Evolutionary conservation across 2,113 vertebrate species (phyloP), one percentile per base, ranked within the genome.

Genomic region (Hipposideros armiger): DNA sequence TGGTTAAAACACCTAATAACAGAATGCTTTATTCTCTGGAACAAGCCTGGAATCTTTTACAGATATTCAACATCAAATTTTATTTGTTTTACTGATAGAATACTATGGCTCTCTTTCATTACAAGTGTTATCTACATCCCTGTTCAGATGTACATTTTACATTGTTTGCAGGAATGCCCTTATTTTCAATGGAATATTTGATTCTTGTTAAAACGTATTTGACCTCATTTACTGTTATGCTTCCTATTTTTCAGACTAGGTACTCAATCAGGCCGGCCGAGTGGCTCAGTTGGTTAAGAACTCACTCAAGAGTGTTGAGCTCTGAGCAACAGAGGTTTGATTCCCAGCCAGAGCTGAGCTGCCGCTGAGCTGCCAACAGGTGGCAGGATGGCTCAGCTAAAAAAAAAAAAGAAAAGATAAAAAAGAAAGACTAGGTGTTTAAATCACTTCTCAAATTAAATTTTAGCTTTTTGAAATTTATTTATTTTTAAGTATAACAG

Each of bases 1-100:
- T 80, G 70, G 19, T 91, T 92, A 90, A 95, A 95, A 81, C 17
- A 5, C 11, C 2, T 50, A 52, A 15, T 91, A 72, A 95, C 24
- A 73, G 87, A 91, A 84, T 66, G 24, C 15, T 93, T 72, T 96
- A 91, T 58, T 91, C 28, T 96, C 17, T 62, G 81, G 15, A 76
- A 90, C 73, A 86, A 95, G 91, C 22, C 64, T 66, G 74, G 56
- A 56, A 40, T 82, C 45, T 87, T 96, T 74, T 93, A 24, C 20
- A 60, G 77, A 86, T 90, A 60, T 26, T 95, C 28, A 83, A n/a
- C n/a, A 83, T 40, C 42, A 76, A 56, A 40, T 91, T 80, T 90
- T 81, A 82, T 89, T 94, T 96, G 45, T 76, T 83, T 87, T 88
- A 50, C 28, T 83, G 22, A 56, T 72, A 52, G 60, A 66, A 20